Conservation (phyloP, 2,797 vertebrate genomes). For the Odontamblyopus rebecca region DNA sequence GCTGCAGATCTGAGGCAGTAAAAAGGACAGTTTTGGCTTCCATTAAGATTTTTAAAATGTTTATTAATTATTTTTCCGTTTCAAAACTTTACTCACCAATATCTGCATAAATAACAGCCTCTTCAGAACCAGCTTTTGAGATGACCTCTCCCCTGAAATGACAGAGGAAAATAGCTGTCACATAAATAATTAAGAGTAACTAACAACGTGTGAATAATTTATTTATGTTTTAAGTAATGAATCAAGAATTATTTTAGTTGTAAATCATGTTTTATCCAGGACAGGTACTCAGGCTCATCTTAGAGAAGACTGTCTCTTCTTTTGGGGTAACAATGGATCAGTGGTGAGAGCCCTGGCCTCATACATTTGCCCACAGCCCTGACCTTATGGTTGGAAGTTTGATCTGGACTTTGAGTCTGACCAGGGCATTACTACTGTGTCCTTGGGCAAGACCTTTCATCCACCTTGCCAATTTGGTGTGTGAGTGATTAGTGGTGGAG, state of each 20-base stretch:
- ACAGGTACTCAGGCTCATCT: too few relatives aligned
- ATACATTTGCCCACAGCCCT: background rate
- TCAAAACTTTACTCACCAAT: slow-evolving; percentile 83
- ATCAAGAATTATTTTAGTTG: too few relatives aligned
- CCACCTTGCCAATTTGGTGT: background rate
- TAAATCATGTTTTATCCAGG: too few relatives aligned
- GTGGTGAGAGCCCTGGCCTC: background rate
- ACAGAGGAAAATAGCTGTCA: background rate
- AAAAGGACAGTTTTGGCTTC: background rate
- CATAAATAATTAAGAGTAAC: background rate
- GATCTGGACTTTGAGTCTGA: background rate
- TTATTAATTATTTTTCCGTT: background rate
- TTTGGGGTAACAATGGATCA: background rate
- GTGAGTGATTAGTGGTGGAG: too few relatives aligned
- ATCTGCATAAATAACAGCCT: slow-evolving; percentile 85
- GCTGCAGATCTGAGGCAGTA: slow-evolving; percentile 84
- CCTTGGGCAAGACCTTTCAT: background rate
- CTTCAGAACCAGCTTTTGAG: slow-evolving; percentile 85
- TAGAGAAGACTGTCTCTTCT: too few relatives aligned
- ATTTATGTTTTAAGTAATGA: too few relatives aligned
- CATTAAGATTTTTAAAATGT: background rate
- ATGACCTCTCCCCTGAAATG: slow-evolving; percentile 89
- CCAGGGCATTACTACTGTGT: background rate
- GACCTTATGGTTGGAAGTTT: background rate
- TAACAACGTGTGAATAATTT: too few relatives aligned